A percentile compares a stretch with the other conserved stretches of the same genome.
These are phyloP conservation scores for Pristis pectinata DNA, from an alignment of 2,797 vertebrate genomes.

Conservation along the genomic window DNA sequence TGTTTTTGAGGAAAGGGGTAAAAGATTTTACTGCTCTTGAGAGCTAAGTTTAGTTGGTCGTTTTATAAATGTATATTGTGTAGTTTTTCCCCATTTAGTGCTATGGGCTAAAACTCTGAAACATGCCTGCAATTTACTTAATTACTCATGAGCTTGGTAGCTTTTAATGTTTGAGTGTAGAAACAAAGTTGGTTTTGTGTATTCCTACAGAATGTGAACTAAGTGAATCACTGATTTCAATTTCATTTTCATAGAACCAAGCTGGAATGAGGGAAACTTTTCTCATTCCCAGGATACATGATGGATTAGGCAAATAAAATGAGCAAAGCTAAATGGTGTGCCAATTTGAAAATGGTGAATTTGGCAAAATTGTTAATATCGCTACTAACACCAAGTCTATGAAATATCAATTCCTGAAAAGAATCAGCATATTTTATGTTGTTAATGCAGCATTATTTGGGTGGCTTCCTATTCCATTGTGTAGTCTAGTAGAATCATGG, in stretches of 20 bases:
- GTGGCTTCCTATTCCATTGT: neutral
- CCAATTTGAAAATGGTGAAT: neutral
- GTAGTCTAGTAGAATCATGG: no score
- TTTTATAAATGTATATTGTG: neutral
- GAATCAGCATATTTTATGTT: neutral
- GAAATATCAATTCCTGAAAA: neutral
- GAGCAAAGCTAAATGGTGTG: neutral
- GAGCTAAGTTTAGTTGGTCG: neutral
- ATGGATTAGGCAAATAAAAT: neutral
- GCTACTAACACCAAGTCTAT: neutral
- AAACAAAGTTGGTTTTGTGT: neutral
- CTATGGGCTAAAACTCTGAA: neutral
- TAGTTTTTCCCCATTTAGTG: neutral
- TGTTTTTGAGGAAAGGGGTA: no score
- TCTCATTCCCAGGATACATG: neutral
- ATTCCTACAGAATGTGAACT: neutral
- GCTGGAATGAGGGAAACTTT: neutral
- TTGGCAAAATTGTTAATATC: neutral
- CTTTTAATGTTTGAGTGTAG: neutral
- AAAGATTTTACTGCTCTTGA: neutral
- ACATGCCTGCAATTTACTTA: neutral
- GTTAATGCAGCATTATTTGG: neutral
- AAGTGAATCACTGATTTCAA: neutral
- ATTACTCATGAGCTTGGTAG: neutral
- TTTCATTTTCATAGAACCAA: neutral